Percentiles rank a stretch among this genome's conserved stretches.
Conservation (phyloP, 2,888 invertebrate species). For the Sussaba pulchella region DNA sequence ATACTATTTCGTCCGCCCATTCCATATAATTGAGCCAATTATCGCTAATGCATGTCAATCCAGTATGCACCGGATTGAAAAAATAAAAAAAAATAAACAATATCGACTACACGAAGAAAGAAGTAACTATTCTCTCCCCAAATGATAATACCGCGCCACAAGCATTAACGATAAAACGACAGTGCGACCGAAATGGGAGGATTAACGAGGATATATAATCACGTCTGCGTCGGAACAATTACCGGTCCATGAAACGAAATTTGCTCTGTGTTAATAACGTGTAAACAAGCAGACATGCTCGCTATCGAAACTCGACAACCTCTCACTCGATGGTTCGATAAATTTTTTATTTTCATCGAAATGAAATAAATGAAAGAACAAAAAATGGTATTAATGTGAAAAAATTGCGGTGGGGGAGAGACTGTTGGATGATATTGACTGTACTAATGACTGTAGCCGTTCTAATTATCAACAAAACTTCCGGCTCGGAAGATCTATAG, state of each 20-base stretch:
- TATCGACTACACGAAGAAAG: too few relatives aligned
- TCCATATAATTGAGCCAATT: neutral
- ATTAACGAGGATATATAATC: conserved; percentile 56
- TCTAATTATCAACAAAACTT: neutral
- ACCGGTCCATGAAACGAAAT: conserved; percentile 56
- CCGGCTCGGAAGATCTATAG: neutral
- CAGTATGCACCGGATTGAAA: too few relatives aligned
- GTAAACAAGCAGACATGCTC: conserved; percentile 50
- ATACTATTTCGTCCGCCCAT: too few relatives aligned
- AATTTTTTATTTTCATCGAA: conserved; percentile 18
- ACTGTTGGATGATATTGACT: conserved; percentile 12
- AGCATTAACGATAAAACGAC: conserved; percentile 5
- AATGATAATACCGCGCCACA: neutral
- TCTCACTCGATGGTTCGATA: conserved; percentile 40
- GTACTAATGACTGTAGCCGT: neutral
- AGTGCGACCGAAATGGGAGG: neutral
- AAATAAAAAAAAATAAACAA: too few relatives aligned
- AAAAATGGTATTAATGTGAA: neutral
- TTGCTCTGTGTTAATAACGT: conserved; percentile 54
- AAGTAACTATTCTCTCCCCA: neutral
- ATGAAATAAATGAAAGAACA: conserved; percentile 24
- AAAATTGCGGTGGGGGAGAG: neutral
- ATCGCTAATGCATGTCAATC: neutral
- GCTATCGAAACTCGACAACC: conserved; percentile 22
- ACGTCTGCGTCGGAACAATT: conserved; percentile 50